These are phyloP conservation scores for Dasysyrphus tricinctus DNA, from an alignment of 2,888 invertebrate species.

Conservation along the genomic window DNA sequence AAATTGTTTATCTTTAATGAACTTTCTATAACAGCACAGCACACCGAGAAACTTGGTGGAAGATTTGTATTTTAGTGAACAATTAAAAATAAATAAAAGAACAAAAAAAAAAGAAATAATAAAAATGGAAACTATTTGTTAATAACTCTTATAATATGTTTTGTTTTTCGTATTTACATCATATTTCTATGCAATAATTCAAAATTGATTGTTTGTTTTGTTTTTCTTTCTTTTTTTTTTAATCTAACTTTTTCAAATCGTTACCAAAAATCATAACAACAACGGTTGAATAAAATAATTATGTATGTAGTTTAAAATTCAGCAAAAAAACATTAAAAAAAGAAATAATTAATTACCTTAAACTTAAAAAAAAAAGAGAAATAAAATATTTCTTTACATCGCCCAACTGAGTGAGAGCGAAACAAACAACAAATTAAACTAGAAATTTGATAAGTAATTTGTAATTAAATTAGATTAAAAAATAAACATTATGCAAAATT, in stretches of 20 bases:
- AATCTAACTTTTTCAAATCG: slow-evolving; percentile 30
- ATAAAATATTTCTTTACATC: slow-evolving; percentile 41
- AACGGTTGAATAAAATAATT: slow-evolving; percentile 27
- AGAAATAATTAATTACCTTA: slow-evolving; percentile 40
- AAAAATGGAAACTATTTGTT: slow-evolving; percentile 43
- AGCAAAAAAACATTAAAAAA: slow-evolving; percentile 45
- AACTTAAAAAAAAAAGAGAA: slow-evolving; percentile 41
- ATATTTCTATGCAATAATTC: slow-evolving; percentile 52
- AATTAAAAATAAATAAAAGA: slow-evolving; percentile 33
- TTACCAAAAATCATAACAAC: slow-evolving; percentile 56
- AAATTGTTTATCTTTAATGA: slow-evolving; percentile 3
- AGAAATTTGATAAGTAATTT: slow-evolving; percentile 63
- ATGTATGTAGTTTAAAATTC: slow-evolving; percentile 39
- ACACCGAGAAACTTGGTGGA: slow-evolving; percentile 49
- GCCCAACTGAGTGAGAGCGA: slow-evolving; percentile 48
- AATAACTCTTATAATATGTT: slow-evolving; percentile 61
- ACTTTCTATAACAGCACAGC: slow-evolving; percentile 44
- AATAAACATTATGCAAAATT: slow-evolving; percentile 64
- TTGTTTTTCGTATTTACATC: slow-evolving; percentile 68
- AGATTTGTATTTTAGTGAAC: slow-evolving; percentile 21
- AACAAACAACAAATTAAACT: slow-evolving; percentile 65
- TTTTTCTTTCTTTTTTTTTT: slow-evolving; percentile 6
- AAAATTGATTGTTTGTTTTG: slow-evolving; percentile 42
- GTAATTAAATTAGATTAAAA: slow-evolving; percentile 71
- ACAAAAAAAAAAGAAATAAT: slow-evolving; percentile 23